Evolutionary conservation across 2,797 vertebrate species (phyloP), one percentile per base, ranked within the genome.

Genomic region (Liasis olivaceus): DNA sequence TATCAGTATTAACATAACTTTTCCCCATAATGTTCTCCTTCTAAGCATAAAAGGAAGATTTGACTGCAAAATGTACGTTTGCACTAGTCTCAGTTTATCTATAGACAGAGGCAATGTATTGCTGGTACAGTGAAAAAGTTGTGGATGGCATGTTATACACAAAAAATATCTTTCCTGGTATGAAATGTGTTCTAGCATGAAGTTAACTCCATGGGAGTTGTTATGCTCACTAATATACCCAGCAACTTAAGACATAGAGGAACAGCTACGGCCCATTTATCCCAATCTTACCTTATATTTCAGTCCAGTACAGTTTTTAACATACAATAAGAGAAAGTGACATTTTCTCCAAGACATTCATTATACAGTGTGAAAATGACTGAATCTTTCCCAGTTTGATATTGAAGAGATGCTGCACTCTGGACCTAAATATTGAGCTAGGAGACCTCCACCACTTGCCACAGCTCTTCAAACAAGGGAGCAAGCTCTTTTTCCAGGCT

Each of bases 401-500:
- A 94, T 92, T 94, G 93, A 95, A 96, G 93, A 94, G 90, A 94
- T 92, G 93, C 90, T 87, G 92, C 36, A 85, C 89, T 93, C 31
- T 0, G 36, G 93, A 95, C 94, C 2, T 5, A 88, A 60, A 26
- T 59, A 24, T 4, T 11, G 24, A 20, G 92, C 97, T 98, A 99
- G 92, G 99, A 99, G 93, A 99, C 98, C 96, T 99, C 99, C 95
- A 99, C 99, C 86, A 99, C 99, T 97, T 99, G 99, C 96, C 98
- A 98, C 94, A 99, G 94, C 94, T 99, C 99, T 96, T 99, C 98
- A 96, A 99, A 99, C 91, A 99, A 97, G 1, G 99, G 98, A 0
- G 98, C 98, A 90, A 99, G 97, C 96, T 99, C 99, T 97, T 99
- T 99, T 97, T 99, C 99, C 96, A 99, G 97, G 97, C 98, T 99